phyloP scores from a whole-genome alignment of 2,113 vertebrate species.

The Calypte anna region DNA sequence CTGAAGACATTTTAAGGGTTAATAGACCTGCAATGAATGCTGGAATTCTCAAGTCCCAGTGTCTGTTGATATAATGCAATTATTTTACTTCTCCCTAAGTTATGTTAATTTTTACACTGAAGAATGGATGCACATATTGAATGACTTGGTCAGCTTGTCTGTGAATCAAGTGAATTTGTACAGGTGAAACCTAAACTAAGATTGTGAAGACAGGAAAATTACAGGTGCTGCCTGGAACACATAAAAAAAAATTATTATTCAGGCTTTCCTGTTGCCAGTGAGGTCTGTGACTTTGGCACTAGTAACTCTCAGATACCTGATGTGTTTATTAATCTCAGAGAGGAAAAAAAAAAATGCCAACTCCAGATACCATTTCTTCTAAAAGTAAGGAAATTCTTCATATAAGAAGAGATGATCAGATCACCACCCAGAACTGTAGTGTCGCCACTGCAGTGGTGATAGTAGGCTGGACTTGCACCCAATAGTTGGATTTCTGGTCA shows the following conservation, averaged over 20 bases:
- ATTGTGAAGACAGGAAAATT: neutral
- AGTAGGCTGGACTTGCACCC: neutral
- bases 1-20: neutral
- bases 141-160: neutral
- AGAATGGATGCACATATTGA: neutral
- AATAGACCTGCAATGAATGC: neutral
- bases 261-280: neutral
- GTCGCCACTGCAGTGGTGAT: neutral
- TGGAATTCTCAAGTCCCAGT: neutral
- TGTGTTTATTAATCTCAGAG: neutral
- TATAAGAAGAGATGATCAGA: neutral
- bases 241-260: neutral
- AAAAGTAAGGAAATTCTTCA: neutral
- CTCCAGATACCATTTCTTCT: neutral
- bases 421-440: neutral
- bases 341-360: neutral
- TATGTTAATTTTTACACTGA: neutral
- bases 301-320: neutral
- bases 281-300: neutral
- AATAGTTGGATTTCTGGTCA: neutral
- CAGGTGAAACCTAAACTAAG: neutral
- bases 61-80: neutral
- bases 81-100: neutral
- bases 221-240: neutral
- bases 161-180: neutral